Conservation (phyloP, 2,888 invertebrate genomes). For the Pandemis cinnamomeana region DNA sequence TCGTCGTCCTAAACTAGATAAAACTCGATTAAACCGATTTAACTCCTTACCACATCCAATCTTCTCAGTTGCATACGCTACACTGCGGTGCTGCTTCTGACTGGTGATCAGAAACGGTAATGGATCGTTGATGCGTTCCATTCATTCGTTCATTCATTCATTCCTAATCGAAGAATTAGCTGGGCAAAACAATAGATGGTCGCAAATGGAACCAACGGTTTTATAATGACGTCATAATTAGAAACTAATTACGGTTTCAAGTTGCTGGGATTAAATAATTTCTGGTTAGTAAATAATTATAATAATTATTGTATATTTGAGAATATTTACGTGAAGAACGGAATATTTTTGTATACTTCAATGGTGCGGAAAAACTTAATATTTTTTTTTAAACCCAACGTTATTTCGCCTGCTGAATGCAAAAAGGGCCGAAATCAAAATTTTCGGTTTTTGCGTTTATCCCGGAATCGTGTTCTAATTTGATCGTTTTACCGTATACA, state of each 20-base stretch:
- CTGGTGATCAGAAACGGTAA: constrained; percentile 63
- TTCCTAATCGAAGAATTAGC: neutral
- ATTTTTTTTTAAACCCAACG: too few species aligned
- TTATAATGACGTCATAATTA: neutral
- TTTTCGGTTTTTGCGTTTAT: too few species aligned
- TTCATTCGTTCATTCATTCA: constrained; percentile 6
- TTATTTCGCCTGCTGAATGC: too few species aligned
- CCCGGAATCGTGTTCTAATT: too few species aligned
- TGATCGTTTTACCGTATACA: too few species aligned
- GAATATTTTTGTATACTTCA: too few species aligned
- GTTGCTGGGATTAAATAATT: neutral
- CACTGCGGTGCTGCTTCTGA: constrained; percentile 56
- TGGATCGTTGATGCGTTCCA: constrained; percentile 46
- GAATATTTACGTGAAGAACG: too few species aligned
- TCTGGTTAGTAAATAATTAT: neutral
- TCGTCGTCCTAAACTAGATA: neutral
- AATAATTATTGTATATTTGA: too few species aligned
- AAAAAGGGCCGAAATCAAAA: too few species aligned
- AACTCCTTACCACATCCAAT: neutral
- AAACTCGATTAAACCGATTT: neutral
- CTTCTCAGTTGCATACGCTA: constrained; percentile 43
- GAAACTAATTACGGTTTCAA: neutral
- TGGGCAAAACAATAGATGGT: neutral
- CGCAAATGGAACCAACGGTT: neutral
- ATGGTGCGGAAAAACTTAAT: too few species aligned